Evolutionary conservation across 2,888 invertebrate species (phyloP).

Genomic region (Hedya salicella): DNA sequence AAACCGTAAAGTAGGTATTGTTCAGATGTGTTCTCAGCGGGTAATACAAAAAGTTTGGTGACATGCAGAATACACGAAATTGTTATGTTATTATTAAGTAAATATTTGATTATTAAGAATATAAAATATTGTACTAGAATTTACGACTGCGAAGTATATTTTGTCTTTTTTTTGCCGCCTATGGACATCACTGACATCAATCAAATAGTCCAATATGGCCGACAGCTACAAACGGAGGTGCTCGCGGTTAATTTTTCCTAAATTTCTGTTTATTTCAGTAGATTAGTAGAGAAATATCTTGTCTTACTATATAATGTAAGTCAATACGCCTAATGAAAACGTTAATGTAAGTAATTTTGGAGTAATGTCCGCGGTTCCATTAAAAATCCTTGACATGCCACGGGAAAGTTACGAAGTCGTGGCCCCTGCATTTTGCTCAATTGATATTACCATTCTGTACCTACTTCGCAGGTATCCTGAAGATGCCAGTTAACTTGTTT

Average conservation of each 20-base stretch:
- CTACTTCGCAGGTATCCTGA: constrained; percentile 78
- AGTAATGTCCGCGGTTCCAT: constrained; percentile 48
- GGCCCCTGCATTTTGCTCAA: constrained; percentile 37
- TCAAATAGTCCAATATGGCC: constrained; percentile 75
- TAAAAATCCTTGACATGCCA: constrained; percentile 73
- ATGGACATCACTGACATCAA: constrained; percentile 53
- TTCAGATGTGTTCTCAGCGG: too few species aligned
- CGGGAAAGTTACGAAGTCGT: constrained; percentile 62
- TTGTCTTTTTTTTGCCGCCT: neutral
- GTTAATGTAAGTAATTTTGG: constrained; percentile 69
- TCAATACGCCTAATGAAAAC: constrained; percentile 71
- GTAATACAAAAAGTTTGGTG: too few species aligned
- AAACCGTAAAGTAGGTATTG: too few species aligned
- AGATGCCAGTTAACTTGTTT: constrained; percentile 82
- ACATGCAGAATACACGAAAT: too few species aligned
- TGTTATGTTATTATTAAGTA: too few species aligned
- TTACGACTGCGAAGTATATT: neutral
- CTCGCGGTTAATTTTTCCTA: constrained; percentile 66
- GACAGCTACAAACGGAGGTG: constrained; percentile 68
- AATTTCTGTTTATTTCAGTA: constrained; percentile 63
- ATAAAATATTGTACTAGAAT: too few species aligned
- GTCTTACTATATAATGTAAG: constrained; percentile 80
- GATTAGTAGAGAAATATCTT: constrained; percentile 58
- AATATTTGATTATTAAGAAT: too few species aligned
- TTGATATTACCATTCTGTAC: constrained; percentile 37